Base-by-base conservation (phyloP, 2,113 vertebrate genomes). In the Ornithorhynchus anatinus region DNA sequence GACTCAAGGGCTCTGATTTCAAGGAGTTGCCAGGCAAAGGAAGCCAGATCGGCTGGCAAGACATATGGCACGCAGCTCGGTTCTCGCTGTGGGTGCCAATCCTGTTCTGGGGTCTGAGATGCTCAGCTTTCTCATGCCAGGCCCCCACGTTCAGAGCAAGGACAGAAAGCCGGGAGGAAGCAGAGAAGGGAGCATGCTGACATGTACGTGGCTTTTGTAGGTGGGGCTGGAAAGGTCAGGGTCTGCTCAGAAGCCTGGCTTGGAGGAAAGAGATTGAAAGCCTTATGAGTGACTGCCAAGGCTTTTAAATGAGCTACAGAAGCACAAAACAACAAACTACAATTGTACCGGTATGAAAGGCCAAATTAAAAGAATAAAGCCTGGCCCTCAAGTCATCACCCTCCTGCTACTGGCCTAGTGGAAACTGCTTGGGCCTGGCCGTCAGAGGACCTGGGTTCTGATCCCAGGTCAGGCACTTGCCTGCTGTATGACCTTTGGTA, bases 51-150 rank as follows among this genome's bases (percentile, higher is more conserved):
- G 69, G 60, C 29, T 54, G 62, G 67, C 82, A 72, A 25, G 74
- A 77, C 27, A 25, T 38, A 65, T 77, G 56, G 61, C 25, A 66
- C 76, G 37, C 40, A 59, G 65, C 25, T 36, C 25, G 59, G 63
- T 69, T 69, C 69, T 63, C 53, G 35, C 45, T 65, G 63, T 33
- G 3, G 2, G 23, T 36, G 76, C 75, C 78, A 82, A 54, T n/a
- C 51, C 53, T 32, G 10, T 57, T 20, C 17, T 1, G 31, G 66
- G 71, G 88, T 42, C 17, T 1, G 5, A 25, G 5, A 60, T 25
- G 40, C 37, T 77, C 61, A 69, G 6, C 42, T 68, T 81, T 77
- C 82, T 79, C 79, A 78, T 32, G 63, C 38, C 12, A 38, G 61
- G 19, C 62, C 47, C 56, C n/a, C 56, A 69, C 10, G 54, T n/a